Base-by-base conservation (phyloP, 2,888 invertebrate species). In the Dicyrtomina minuta region DNA sequence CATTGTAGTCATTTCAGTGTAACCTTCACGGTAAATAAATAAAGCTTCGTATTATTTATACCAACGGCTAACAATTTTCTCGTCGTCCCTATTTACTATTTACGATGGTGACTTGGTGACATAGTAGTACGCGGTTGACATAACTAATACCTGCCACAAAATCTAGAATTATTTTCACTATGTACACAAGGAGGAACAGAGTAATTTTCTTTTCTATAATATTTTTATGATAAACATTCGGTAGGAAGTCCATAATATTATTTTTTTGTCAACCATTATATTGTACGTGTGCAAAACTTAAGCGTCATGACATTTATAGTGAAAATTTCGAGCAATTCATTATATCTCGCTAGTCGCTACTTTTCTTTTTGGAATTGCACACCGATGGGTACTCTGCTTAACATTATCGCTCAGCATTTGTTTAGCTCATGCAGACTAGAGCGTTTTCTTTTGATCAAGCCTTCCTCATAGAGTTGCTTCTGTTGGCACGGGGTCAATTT, bases 401-500 rank as follows among this genome's bases (percentile, higher is more conserved):
- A 17, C 20, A 17, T 17, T n/a, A n/a, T n/a, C 20, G n/a, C 24
- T 44, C 46, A 20, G 43, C 13, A 46, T 61, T 58, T 58, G 58
- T 58, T 58, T 58, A 58, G 53, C 24, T 53, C 24, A 24, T 58
- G 17, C 22, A 20, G 15, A 4, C 27, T 22, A 27, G 26, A 22
- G 27, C n/a, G 33, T 56, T 13, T 33, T 13, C 56, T 56, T 33
- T n/a, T 15, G 15, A 10, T 41, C 20, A 41, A 41, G 33, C 33
- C 27, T 26, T 17, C 33, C 13, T n/a, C 60, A 60, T 26, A 24
- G 24, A 43, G 43, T 41, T 60, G 60, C 22, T 22, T 22, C n/a
- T 60, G 51, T 64, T 64, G 51, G 64, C 64, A 64, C 26, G 51
- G 64, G 64, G 64, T 64, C 64, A 64, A 64, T 20, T 64, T 51